These are phyloP conservation scores for Drosophila atroscutellata DNA, from an alignment of 2,888 invertebrate species.

Conservation along the genomic window DNA sequence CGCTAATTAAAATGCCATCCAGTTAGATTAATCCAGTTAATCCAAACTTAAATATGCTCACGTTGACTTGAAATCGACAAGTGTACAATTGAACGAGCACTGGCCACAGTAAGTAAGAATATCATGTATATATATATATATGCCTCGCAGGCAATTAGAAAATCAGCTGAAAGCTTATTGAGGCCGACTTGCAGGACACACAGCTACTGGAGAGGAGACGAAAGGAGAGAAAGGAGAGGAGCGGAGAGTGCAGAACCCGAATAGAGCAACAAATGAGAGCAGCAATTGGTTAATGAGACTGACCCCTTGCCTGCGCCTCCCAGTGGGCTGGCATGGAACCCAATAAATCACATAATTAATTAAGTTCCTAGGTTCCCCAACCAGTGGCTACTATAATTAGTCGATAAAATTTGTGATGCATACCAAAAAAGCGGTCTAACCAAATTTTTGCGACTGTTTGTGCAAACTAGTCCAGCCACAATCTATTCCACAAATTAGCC, in stretches of 20 bases:
- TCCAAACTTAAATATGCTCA: conserved; percentile 27
- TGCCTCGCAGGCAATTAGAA: conserved; percentile 25
- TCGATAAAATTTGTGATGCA: not conserved
- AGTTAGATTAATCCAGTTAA: not conserved
- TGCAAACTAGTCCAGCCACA: too few relatives aligned
- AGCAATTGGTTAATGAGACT: conserved; percentile 20
- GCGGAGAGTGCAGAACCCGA: not conserved
- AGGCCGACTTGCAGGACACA: conserved; percentile 14
- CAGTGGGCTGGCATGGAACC: not conserved
- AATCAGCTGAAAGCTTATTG: conserved; percentile 32
- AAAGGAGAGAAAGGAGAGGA: too few relatives aligned
- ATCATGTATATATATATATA: too few relatives aligned
- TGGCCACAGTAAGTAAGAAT: conserved; percentile 12
- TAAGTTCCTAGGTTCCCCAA: conserved; percentile 9
- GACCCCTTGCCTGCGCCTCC: conserved; percentile 1
- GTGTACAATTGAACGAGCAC: not conserved
- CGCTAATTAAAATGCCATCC: too few relatives aligned
- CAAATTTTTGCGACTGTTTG: not conserved
- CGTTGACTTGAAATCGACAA: conserved; percentile 8
- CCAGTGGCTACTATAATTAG: not conserved
- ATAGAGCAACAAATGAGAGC: not conserved
- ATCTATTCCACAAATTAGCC: too few relatives aligned
- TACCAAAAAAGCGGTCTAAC: not conserved
- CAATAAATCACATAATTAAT: conserved; percentile 41
- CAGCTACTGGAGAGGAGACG: not conserved